Evolutionary conservation across 2,797 vertebrate species (phyloP).

Genomic region (Phrynocephalus forsythii): DNA sequence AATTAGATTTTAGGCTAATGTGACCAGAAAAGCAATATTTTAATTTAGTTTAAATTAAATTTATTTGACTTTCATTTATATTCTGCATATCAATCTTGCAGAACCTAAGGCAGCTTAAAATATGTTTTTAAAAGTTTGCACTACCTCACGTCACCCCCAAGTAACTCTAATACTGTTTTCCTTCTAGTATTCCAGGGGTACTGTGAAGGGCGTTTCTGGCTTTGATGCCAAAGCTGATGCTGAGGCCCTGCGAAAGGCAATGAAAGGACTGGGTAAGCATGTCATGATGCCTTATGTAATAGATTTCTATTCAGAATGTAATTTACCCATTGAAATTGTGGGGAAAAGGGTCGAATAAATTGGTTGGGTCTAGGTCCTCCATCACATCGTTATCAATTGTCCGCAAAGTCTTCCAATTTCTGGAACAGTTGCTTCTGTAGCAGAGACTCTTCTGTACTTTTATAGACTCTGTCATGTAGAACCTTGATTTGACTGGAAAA

Average conservation of each 20-base stretch:
- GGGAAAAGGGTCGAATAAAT: background rate
- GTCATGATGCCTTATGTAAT: background rate
- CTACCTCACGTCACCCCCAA: no score
- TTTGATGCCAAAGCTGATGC: conserved; percentile 92
- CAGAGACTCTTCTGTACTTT: background rate
- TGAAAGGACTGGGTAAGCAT: conserved; percentile 94
- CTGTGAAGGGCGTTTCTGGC: conserved; percentile 83
- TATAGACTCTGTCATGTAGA: background rate
- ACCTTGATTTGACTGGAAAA: background rate
- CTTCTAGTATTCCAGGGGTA: conserved; percentile 69
- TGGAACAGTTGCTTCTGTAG: background rate
- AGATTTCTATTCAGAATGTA: background rate
- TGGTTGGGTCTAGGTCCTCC: background rate
- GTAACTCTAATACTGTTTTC: background rate
- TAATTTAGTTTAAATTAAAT: background rate
- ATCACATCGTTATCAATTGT: background rate
- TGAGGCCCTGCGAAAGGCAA: conserved; percentile 90
- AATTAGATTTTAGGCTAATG: background rate
- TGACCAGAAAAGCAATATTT: background rate
- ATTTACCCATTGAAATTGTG: background rate
- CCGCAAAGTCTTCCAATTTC: background rate
- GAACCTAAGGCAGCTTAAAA: no score
- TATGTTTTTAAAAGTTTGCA: no score
- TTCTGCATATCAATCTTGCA: no score
- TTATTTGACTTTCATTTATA: no score